A percentile compares a stretch with the other conserved stretches of the same genome.
These are phyloP conservation scores for Enteromius anoplus DNA, from an alignment of 2,797 vertebrate species.

Conservation along the genomic window DNA sequence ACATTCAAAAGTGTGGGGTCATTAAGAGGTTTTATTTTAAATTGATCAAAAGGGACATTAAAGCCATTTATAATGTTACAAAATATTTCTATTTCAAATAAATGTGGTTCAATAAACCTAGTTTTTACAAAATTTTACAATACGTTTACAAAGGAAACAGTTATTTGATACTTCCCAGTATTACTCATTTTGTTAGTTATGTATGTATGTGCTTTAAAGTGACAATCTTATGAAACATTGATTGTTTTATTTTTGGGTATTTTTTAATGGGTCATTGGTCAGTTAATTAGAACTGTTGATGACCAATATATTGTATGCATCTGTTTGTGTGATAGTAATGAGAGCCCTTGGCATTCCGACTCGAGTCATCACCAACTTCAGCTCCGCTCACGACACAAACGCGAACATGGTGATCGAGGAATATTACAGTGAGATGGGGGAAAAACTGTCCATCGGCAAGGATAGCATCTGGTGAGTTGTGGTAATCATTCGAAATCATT, in stretches of 20 bases:
- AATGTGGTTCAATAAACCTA: not conserved
- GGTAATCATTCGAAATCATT: too few species aligned
- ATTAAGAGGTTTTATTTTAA: too few species aligned
- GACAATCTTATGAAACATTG: too few species aligned
- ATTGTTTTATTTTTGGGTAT: not conserved
- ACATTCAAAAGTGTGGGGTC: not conserved
- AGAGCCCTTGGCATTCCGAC: constrained; percentile 86
- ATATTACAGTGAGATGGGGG: constrained; percentile 78
- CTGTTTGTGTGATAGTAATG: constrained; percentile 77
- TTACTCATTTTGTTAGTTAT: too few species aligned
- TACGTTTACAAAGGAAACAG: too few species aligned
- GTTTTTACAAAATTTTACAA: too few species aligned
- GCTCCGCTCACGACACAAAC: constrained; percentile 84
- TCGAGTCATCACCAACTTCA: constrained; percentile 85
- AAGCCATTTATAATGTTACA: not conserved
- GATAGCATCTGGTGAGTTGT: constrained; percentile 90
- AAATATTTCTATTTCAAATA: not conserved
- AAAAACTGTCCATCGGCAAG: constrained; percentile 73
- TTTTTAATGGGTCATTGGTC: not conserved
- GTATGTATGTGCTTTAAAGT: too few species aligned
- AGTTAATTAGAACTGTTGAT: not conserved
- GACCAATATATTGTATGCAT: not conserved
- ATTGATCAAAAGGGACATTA: not conserved
- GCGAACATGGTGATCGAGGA: constrained; percentile 85
- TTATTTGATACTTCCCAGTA: too few species aligned